These are phyloP conservation scores for Andrena marginata DNA, from an alignment of 2,888 invertebrate genomes.

Conservation along the genomic window DNA sequence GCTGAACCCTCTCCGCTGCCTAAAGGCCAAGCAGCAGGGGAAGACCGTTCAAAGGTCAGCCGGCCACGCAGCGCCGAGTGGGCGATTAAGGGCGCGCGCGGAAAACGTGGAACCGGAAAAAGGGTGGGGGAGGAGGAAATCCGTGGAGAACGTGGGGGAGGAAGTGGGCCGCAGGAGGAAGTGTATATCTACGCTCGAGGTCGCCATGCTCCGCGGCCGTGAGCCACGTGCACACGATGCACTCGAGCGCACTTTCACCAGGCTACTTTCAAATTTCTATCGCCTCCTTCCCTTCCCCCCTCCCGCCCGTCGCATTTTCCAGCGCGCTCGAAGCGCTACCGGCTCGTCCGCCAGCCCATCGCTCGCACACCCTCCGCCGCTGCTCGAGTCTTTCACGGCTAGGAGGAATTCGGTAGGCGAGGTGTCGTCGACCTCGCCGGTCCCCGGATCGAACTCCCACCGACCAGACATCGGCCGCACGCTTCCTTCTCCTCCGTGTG, in stretches of 20 bases:
- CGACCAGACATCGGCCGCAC: background rate
- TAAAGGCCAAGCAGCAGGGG: constrained; percentile 64
- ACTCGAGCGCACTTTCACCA: constrained; percentile 79
- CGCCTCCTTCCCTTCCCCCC: constrained; percentile 56
- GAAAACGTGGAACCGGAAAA: constrained; percentile 4
- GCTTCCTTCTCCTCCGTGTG: background rate
- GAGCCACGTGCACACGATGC: constrained; percentile 70
- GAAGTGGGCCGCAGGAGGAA: constrained; percentile 43
- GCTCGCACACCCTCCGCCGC: background rate
- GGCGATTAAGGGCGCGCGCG: constrained; percentile 13
- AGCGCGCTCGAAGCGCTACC: background rate
- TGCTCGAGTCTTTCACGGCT: background rate
- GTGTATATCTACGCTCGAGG: constrained; percentile 37
- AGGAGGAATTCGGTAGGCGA: background rate
- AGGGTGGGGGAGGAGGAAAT: constrained; percentile 20
- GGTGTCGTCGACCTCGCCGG: constrained; percentile 54
- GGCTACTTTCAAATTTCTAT: constrained; percentile 82
- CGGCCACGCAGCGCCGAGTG: background rate
- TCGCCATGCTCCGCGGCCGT: constrained; percentile 60
- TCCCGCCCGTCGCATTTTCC: constrained; percentile 33
- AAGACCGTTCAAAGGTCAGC: constrained; percentile 64
- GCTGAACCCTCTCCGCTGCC: constrained; percentile 58
- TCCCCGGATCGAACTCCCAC: constrained; percentile 27
- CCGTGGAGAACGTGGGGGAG: constrained; percentile 11
- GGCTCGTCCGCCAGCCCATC: background rate